Base-by-base conservation (phyloP, 2,888 invertebrate species). In the Chymomyza amoena region DNA sequence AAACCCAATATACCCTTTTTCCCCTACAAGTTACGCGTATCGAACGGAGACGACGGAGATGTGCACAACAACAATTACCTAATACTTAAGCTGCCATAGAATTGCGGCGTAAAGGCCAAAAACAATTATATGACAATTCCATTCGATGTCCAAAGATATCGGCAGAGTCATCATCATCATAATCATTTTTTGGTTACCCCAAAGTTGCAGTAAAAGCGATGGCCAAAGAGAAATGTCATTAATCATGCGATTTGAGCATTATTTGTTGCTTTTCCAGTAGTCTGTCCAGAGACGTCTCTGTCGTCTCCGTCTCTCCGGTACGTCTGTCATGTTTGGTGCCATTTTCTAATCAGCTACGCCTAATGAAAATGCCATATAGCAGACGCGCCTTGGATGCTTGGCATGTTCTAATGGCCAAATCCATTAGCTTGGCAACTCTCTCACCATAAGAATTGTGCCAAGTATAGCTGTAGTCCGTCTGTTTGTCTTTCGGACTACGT, bases 391-490 rank as follows among this genome's bases (percentile, higher is more conserved):
- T 64, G 67, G 60, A 57, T 69, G 51, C 61, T 69, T 56, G 66
- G 39, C 68, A 54, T 57, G 74, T 76, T 78, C 70, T 83, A 81
- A 73, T 80, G 80, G 69, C 77, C 80, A 76, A 72, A 61, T 70
- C 45, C 67, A 63, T 56, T 57, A 61, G 36, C 61, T 67, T 68
- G 61, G 61, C 61, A 61, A 59, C 57, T 67, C 18, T 56, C 63
- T 51, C 70, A 56, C 54, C 75, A 65, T 77, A 80, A 87, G 85
- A 84, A 88, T 88, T 75, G 81, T 77, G 77, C 75, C 77, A 77
- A 65, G 68, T 72, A 52, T 59, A 52, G 57, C n/a, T n/a, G n/a
- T n/a, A n/a, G n/a, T n/a, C n/a, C n/a, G 28, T 66, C 45, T 61
- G 65, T 66, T 65, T 68, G 61, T 59, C 51, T 62, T 52, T n/a